Evolutionary conservation across 2,797 vertebrate genomes (phyloP).

Genomic region (Betta splendens): DNA sequence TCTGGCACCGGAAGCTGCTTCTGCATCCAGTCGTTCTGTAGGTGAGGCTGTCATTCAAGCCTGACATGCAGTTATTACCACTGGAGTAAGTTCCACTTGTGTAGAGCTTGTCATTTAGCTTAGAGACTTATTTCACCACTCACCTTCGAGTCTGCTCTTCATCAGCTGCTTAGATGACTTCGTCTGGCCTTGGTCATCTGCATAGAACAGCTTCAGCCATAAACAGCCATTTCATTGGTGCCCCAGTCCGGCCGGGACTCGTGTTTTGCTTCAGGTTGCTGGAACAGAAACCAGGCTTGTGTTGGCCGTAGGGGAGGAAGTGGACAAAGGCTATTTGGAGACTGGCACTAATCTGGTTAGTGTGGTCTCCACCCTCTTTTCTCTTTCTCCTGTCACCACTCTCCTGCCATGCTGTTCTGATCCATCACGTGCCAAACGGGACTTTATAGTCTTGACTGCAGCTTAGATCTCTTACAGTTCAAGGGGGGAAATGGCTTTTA

Average conservation of each 20-base stretch:
- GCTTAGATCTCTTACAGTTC: background rate
- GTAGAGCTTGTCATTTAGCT: conserved; percentile 1
- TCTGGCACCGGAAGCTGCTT: no score
- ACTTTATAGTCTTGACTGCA: background rate
- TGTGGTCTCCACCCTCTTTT: conserved; percentile 62
- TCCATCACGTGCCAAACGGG: conserved; percentile 16
- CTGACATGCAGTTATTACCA: conserved; percentile 10
- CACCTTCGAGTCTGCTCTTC: no score
- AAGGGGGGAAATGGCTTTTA: conserved; percentile 3
- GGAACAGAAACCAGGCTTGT: conserved; percentile 50
- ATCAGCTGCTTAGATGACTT: no score
- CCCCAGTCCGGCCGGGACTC: conserved; percentile 16
- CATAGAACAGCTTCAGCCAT: background rate
- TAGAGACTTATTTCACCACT: no score
- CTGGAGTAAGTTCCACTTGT: conserved; percentile 8
- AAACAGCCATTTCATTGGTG: background rate
- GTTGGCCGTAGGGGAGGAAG: conserved; percentile 52
- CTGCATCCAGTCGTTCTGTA: conserved; percentile 26
- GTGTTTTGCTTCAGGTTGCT: conserved; percentile 39
- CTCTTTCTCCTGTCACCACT: conserved; percentile 32
- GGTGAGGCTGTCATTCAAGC: conserved; percentile 37
- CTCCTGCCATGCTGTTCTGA: conserved; percentile 21
- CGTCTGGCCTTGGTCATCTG: no score
- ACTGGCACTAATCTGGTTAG: conserved; percentile 69
- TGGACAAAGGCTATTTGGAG: conserved; percentile 69